A percentile compares a stretch with the other conserved stretches of the same genome.
Evolutionary conservation across 1,140 invertebrate species (phyloP).

Genomic region (Drosophila lowei): DNA sequence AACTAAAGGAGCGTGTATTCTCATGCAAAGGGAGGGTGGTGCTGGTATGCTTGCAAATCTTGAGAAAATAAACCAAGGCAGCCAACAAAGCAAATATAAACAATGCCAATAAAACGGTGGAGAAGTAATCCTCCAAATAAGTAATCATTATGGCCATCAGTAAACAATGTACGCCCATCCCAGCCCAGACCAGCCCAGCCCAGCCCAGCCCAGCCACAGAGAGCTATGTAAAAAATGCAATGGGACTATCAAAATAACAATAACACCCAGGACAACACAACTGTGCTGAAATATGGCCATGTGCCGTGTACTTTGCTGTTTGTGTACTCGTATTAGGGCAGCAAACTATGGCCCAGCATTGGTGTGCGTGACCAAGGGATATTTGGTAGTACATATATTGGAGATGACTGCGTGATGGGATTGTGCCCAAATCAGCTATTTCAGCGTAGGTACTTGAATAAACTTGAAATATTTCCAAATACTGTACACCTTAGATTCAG

Average conservation of each 20-base stretch:
- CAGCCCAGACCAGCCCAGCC: background rate
- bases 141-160: constrained; percentile 76
- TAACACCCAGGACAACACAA: constrained; percentile 56
- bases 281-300: constrained; percentile 55
- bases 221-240: constrained; percentile 77
- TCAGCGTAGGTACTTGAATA: constrained; percentile 21
- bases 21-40: constrained; percentile 2
- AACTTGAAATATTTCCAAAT: background rate
- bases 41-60: constrained; percentile 59
- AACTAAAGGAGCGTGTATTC: constrained; percentile 60
- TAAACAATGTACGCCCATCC: constrained; percentile 38
- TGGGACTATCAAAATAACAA: constrained; percentile 69
- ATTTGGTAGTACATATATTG: constrained; percentile 33
- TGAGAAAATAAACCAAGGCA: constrained; percentile 66
- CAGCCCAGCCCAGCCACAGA: constrained; percentile 17
- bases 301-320: constrained; percentile 10
- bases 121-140: constrained; percentile 76
- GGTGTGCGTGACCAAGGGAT: constrained; percentile 35
- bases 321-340: constrained; percentile 44
- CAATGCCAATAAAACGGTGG: constrained; percentile 71
- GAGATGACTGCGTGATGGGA: constrained; percentile 37
- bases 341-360: constrained; percentile 57
- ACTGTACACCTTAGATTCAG: no score
- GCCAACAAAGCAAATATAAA: constrained; percentile 70
- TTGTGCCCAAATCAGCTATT: background rate